These are phyloP conservation scores for Puffinus mauretanicus DNA, from an alignment of 2,113 vertebrate species.

Conservation along the genomic window DNA sequence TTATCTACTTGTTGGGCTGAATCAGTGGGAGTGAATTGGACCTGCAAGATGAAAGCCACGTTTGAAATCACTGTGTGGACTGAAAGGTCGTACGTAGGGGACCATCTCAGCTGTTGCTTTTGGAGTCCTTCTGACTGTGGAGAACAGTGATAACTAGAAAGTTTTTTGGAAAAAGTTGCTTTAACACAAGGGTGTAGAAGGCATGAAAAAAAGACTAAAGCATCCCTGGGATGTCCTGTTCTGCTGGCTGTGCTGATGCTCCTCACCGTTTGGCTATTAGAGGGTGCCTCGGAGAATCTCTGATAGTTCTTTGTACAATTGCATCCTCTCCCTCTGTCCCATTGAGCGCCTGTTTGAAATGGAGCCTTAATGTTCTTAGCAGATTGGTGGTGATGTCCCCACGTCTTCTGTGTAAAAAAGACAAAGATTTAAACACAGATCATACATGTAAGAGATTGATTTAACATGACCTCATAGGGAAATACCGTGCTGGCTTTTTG, in stretches of 20 bases:
- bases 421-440: background rate
- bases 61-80: background rate
- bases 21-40: background rate
- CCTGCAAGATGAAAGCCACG: background rate
- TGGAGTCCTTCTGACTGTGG: background rate
- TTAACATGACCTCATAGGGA: rapidly evolving
- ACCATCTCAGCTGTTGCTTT: background rate
- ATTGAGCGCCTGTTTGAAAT: background rate
- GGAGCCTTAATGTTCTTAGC: background rate
- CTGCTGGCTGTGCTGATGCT: background rate
- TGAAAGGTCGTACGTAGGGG: rapidly evolving
- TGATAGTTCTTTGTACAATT: background rate
- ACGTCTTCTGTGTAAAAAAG: background rate
- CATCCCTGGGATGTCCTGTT: background rate
- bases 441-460: background rate
- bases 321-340: background rate
- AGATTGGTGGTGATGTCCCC: background rate
- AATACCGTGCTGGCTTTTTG: background rate
- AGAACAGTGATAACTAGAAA: background rate
- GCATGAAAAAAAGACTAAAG: background rate
- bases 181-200: background rate
- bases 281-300: background rate
- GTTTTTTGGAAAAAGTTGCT: background rate
- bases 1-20: background rate
- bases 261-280: rapidly evolving